Conservation (phyloP, 2,888 invertebrate genomes). For the Epiperipatus broadwayi region DNA sequence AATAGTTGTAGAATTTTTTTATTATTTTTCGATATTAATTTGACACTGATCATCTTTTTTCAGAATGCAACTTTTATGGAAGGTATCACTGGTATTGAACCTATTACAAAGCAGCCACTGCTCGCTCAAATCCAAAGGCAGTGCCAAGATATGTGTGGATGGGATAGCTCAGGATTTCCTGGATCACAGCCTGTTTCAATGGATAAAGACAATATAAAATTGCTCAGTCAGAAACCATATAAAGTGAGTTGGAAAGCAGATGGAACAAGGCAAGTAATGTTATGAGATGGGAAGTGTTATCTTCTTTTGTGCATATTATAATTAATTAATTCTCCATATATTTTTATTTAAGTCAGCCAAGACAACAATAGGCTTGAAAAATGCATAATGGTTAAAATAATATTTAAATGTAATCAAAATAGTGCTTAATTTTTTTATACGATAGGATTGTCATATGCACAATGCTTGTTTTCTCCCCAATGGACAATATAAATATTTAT, state of each 20-base stretch:
- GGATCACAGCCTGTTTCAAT: slow-evolving; percentile 95
- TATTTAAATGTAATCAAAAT: no score
- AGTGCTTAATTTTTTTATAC: no score
- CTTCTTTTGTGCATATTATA: no score
- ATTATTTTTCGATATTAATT: neutral
- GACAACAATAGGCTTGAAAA: no score
- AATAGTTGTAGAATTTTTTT: slow-evolving; percentile 20
- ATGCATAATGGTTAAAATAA: no score
- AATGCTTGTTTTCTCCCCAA: no score
- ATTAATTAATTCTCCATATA: slow-evolving; percentile 1
- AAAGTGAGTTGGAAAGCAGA: slow-evolving; percentile 99
- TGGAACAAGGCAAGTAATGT: slow-evolving; percentile 51
- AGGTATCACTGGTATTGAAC: slow-evolving; percentile 56
- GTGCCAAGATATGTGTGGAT: slow-evolving; percentile 58
- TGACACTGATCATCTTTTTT: neutral
- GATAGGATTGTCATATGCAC: no score
- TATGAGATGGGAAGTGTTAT: no score
- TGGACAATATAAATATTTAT: no score
- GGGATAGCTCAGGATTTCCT: slow-evolving; percentile 67
- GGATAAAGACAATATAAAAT: slow-evolving; percentile 55
- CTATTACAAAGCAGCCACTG: slow-evolving; percentile 42
- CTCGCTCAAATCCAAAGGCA: slow-evolving; percentile 47
- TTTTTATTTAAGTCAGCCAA: neutral
- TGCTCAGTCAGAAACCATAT: slow-evolving; percentile 61
- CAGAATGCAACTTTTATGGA: slow-evolving; percentile 57